These are phyloP conservation scores for Phrynocephalus versicolor DNA, from an alignment of 2,113 vertebrate species.

Conservation along the genomic window DNA sequence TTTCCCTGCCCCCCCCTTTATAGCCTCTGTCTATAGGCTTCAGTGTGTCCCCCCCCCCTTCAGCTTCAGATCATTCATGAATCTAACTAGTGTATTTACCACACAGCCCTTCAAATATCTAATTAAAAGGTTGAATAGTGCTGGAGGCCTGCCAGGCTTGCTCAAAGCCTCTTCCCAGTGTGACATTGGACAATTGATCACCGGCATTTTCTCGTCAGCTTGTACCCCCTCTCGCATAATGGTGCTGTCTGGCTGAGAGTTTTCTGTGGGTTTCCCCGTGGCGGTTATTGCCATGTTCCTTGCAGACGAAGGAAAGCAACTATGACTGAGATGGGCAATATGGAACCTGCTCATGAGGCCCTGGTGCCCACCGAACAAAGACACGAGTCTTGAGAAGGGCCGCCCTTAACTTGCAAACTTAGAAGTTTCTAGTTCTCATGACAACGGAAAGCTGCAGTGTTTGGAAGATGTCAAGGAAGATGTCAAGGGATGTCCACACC, in stretches of 20 bases:
- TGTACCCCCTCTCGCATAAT: neutral
- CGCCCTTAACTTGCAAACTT: neutral
- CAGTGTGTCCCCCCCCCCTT: constrained; percentile 29
- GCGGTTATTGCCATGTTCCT: constrained; percentile 12
- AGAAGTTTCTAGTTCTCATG: neutral
- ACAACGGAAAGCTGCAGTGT: neutral
- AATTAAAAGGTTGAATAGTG: constrained; percentile 40
- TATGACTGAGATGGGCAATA: neutral
- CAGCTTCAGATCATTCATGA: constrained; percentile 23
- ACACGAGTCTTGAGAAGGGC: too few relatives aligned
- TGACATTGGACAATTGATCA: neutral
- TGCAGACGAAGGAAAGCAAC: neutral
- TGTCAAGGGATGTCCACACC: neutral
- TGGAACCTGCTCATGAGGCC: neutral
- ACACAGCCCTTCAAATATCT: constrained; percentile 39
- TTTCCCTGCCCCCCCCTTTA: constrained; percentile 20
- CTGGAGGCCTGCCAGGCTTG: constrained; percentile 14
- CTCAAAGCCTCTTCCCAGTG: neutral
- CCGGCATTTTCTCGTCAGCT: neutral
- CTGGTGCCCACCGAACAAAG: too few relatives aligned
- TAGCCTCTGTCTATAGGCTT: neutral
- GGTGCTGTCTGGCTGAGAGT: neutral
- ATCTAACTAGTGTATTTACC: constrained; percentile 37
- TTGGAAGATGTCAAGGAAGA: neutral
- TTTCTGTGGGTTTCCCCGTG: constrained; percentile 14